Base-by-base conservation (phyloP, 2,797 vertebrate genomes). In the Manis javanica region DNA sequence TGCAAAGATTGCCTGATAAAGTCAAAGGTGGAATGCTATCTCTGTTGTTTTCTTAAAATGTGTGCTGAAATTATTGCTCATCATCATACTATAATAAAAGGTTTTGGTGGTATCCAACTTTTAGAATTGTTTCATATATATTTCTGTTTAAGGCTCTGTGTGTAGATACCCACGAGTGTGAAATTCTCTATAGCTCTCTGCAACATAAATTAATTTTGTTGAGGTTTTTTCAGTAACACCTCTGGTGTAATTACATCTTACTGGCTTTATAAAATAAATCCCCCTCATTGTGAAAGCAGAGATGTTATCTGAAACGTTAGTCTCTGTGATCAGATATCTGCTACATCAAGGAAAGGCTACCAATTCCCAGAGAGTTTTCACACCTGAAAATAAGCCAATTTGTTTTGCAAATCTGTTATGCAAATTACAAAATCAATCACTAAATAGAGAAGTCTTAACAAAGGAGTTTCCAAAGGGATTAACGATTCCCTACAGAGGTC, bases 341-440 rank as follows among this genome's bases (percentile, higher is more conserved):
- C 57, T 86, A 77, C 15, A 88, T 79, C 75, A 95, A 95, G 55
- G 63, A 96, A 97, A 95, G 96, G 83, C 49, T 90, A 93, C 46
- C 29, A 94, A 86, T 94, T 96, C 81, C 91, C 93, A 96, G 71
- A 93, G 92, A 82, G 77, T 95, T 94, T 96, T 96, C 74, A 88
- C 90, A 97, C 87, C 90, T 97, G 96, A 97, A 97, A 97, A 97
- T 96, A 97, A 93, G 87, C 61, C 87, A 86, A 96, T 97, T 94
- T 98, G 81, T 97, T 96, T 95, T 96, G 75, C 61, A 97, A 96
- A 96, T 95, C 64, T 95, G 64, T 84, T 89, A 96, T 87, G 39
- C 46, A 97, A 97, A 97, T 96, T 96, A 77, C 19, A 90, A 95
- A 97, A 95, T 87, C 78, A 66, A 72, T 96, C 93, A 85, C 71